Conservation (phyloP, 2,797 vertebrate genomes). For the Pseudocheirus occidentalis region DNA sequence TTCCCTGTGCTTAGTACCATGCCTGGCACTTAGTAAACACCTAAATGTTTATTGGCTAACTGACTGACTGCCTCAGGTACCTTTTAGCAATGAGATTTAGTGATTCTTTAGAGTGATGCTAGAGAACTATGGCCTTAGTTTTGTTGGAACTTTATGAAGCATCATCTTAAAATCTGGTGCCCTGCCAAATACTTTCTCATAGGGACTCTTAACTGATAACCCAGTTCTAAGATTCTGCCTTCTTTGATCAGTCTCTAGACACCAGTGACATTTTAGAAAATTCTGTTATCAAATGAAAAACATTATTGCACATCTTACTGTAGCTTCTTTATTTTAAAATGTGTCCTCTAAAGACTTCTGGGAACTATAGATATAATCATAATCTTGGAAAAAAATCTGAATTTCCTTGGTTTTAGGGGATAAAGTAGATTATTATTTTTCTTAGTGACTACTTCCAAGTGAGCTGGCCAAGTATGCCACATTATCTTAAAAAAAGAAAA, state of each 20-base stretch:
- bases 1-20: background rate
- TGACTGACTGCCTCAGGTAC: background rate
- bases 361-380: background rate
- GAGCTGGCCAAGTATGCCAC: constrained; percentile 30
- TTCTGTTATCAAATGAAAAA: constrained; percentile 9
- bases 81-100: background rate
- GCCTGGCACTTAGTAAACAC: background rate
- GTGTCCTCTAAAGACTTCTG: background rate
- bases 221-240: constrained; percentile 33
- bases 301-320: background rate
- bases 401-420: constrained; percentile 28
- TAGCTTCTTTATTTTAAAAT: constrained; percentile 19
- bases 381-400: background rate
- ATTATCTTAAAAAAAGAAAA: constrained; percentile 11
- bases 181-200: constrained; percentile 14
- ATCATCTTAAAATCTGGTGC: constrained; percentile 16
- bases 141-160: background rate
- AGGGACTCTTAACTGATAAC: background rate
- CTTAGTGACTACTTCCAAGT: constrained; percentile 13
- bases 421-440: constrained; percentile 30
- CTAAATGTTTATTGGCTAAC: background rate
- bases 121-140: constrained; percentile 9
- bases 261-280: background rate
- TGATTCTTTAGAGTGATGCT: background rate
- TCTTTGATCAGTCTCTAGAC: constrained; percentile 16